These are phyloP conservation scores for Crepidodera aurea DNA, from an alignment of 2,888 invertebrate genomes.

Conservation along the genomic window DNA sequence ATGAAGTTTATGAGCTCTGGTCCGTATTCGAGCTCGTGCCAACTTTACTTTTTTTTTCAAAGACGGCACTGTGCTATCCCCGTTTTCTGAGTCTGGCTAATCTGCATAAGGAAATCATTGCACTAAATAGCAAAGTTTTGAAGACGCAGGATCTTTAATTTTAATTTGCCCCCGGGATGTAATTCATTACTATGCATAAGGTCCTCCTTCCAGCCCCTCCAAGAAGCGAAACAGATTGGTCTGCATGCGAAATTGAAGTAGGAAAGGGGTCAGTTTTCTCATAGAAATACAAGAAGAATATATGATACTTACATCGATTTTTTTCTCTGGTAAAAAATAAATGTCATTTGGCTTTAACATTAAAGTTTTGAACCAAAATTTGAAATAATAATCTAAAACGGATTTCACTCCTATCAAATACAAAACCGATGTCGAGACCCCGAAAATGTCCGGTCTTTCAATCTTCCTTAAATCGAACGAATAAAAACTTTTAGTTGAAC, in stretches of 20 bases:
- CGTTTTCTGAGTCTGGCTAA: slow-evolving; percentile 40
- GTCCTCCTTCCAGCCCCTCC: slow-evolving; percentile 47
- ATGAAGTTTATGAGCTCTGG: too few species aligned
- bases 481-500: slow-evolving; percentile 21
- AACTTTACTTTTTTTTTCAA: too few species aligned
- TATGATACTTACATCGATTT: too few species aligned
- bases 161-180: slow-evolving; percentile 64
- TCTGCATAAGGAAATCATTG: slow-evolving; percentile 63
- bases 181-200: slow-evolving; percentile 65
- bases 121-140: slow-evolving; percentile 63
- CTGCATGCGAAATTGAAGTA: slow-evolving; percentile 55
- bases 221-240: slow-evolving; percentile 52
- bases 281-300: too few species aligned
- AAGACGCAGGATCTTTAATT: slow-evolving; percentile 63
- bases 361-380: too few species aligned
- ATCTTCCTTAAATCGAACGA: slow-evolving; percentile 12
- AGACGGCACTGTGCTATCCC: not conserved
- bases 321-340: too few species aligned
- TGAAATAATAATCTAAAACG: too few species aligned
- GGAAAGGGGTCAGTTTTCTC: slow-evolving; percentile 6
- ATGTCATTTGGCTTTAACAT: too few species aligned
- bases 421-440: not conserved
- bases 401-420: too few species aligned
- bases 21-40: too few species aligned
- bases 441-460: slow-evolving; percentile 10